Base-by-base conservation (phyloP, 2,113 vertebrate genomes). In the Thryonomys swinderianus region DNA sequence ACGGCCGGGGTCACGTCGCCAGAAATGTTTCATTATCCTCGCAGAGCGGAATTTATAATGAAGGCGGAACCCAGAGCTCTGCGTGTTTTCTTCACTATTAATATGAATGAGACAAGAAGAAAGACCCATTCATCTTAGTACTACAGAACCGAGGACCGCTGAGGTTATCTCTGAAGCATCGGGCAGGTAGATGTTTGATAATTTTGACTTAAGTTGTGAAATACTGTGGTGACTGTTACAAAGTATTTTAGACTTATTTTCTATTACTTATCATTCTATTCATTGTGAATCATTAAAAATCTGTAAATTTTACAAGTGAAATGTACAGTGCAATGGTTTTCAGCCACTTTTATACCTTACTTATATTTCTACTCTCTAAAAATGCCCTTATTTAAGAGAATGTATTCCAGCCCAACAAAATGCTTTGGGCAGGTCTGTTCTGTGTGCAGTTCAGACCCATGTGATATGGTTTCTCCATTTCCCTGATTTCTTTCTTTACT, bases 91-190 rank as follows among this genome's bases (percentile, higher is more conserved):
- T 66, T 34, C 67, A 40, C 90, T 40, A 95, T 95, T 95, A 96
- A 95, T 94, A 96, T 95, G 81, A 85, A 95, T 92, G 90, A 95
- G 85, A 85, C 34, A 92, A 34, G 12, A 66, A 84, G 81, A 93
- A 95, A 4, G 90, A 87, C n/a, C 61, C 66, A 51, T 90, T 91
- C 86, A 42, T 45, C 42, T 37, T 90, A 48, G 69, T 74, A 84
- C 95, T 79, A 30, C 42, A 48, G 45, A 48, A 20, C 6, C 1
- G 10, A 0, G 27, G 32, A 13, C 85, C 55, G 82, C 55, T 94
- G 30, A 95, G 92, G 81, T 82, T 67, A 88, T 32, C 78, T 95
- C 30, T 32, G 51, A 95, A 90, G 90, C 2, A 91, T 32, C 4
- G 11, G 40, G 1, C 2, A 71, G 27, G 55, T 80, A 86, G 51